Evolutionary conservation across 2,113 vertebrate genomes (phyloP).

Genomic region (Bostrychus sinensis): DNA sequence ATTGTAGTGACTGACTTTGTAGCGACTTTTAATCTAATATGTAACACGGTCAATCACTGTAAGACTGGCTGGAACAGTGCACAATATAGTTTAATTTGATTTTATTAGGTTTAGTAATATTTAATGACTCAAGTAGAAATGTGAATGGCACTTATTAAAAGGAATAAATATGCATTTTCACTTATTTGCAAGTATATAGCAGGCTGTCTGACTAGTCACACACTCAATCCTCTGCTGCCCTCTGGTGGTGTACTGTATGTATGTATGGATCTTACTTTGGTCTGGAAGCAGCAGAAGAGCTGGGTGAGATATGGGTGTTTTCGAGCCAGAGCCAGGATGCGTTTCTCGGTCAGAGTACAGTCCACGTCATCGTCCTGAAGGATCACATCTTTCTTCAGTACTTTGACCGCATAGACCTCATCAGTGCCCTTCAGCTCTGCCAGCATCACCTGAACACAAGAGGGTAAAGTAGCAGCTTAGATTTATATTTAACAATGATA

Average conservation of each 20-base stretch:
- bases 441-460: slow-evolving; percentile 89
- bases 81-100: too few relatives aligned
- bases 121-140: too few relatives aligned
- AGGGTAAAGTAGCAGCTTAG: not conserved
- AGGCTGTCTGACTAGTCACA: not conserved
- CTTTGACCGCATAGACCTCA: slow-evolving; percentile 95
- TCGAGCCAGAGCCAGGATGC: slow-evolving; percentile 91
- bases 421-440: slow-evolving; percentile 93
- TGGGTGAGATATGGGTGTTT: slow-evolving; percentile 95
- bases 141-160: too few relatives aligned
- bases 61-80: too few relatives aligned
- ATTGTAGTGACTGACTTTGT: too few relatives aligned
- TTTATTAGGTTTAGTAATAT: too few relatives aligned
- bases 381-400: slow-evolving; percentile 97
- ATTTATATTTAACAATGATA: too few relatives aligned
- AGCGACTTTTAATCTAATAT: too few relatives aligned
- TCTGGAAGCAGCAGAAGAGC: slow-evolving; percentile 98
- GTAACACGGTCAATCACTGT: too few relatives aligned
- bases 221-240: slow-evolving; percentile 6
- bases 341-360: slow-evolving; percentile 96
- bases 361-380: slow-evolving; percentile 97
- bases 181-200: too few relatives aligned
- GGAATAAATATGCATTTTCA: too few relatives aligned
- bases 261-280: slow-evolving; percentile 79
- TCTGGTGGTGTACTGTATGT: slow-evolving; percentile 28